A percentile compares a stretch with the other conserved stretches of the same genome.
Conservation (phyloP, 2,888 invertebrate species). For the Trilocha varians region DNA sequence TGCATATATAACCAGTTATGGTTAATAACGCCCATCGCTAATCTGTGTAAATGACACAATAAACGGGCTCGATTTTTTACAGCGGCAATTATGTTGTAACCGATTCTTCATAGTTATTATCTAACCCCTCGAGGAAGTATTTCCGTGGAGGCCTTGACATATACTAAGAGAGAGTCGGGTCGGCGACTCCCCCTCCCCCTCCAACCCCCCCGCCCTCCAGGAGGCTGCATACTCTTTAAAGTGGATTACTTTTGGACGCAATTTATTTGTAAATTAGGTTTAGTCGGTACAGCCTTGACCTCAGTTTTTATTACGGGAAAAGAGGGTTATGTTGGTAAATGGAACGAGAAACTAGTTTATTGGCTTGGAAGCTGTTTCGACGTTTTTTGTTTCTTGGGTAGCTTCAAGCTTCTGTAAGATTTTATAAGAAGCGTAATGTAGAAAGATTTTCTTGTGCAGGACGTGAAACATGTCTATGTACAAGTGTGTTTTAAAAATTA, state of each 20-base stretch:
- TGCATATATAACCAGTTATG: too few species aligned
- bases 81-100: background rate
- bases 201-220: constrained; percentile 3
- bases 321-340: too few species aligned
- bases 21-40: too few species aligned
- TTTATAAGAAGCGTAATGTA: too few species aligned
- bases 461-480: too few species aligned
- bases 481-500: too few species aligned
- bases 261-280: constrained; percentile 16
- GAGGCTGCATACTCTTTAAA: constrained; percentile 11
- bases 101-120: background rate
- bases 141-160: background rate
- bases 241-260: constrained; percentile 11
- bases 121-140: background rate
- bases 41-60: background rate
- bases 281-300: background rate
- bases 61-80: background rate
- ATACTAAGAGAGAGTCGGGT: constrained; percentile 4
- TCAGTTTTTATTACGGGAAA: background rate
- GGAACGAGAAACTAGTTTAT: too few species aligned
- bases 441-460: too few species aligned
- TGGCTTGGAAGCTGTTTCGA: too few species aligned
- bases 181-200: constrained; percentile 8
- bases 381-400: too few species aligned
- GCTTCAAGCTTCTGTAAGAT: too few species aligned